Evolutionary conservation across 1,140 invertebrate genomes (phyloP).

Genomic region (Anastrepha ludens): DNA sequence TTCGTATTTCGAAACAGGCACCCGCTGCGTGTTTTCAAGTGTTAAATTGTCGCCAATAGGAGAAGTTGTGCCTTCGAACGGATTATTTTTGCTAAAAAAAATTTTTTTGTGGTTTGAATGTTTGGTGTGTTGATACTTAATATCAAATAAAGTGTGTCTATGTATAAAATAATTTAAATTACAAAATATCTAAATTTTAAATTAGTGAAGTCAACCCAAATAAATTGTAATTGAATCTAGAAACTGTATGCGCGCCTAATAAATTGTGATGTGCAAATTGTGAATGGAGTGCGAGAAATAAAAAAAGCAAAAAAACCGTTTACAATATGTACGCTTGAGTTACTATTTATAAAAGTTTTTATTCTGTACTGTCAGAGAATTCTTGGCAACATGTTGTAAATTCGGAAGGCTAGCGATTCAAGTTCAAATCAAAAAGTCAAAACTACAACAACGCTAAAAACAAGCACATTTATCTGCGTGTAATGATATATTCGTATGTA

Average conservation of each 20-base stretch:
- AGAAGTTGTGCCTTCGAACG: too few relatives aligned
- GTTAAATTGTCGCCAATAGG: too few relatives aligned
- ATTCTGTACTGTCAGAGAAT: conserved; percentile 2
- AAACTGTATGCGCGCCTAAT: not conserved
- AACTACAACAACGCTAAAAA: conserved; percentile 11
- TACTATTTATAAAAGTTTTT: conserved; percentile 31
- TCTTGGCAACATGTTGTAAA: conserved; percentile 29
- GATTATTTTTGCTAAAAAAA: too few relatives aligned
- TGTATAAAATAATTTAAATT: too few relatives aligned
- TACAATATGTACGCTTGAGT: too few relatives aligned
- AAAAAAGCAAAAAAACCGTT: not conserved
- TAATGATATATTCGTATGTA: not conserved
- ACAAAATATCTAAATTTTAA: too few relatives aligned
- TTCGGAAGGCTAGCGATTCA: conserved; percentile 27
- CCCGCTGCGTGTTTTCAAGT: not conserved
- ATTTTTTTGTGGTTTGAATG: too few relatives aligned
- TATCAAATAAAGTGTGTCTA: too few relatives aligned
- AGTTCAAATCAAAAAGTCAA: conserved; percentile 45
- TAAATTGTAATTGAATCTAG: too few relatives aligned
- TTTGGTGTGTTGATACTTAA: too few relatives aligned
- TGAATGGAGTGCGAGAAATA: not conserved
- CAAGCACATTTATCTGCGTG: not conserved
- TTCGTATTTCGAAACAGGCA: conserved; percentile 39
- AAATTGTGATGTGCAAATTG: not conserved
- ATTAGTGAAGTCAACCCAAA: too few relatives aligned